Base-by-base conservation (phyloP, 2,113 vertebrate genomes). In the Trematomus loennbergii region DNA sequence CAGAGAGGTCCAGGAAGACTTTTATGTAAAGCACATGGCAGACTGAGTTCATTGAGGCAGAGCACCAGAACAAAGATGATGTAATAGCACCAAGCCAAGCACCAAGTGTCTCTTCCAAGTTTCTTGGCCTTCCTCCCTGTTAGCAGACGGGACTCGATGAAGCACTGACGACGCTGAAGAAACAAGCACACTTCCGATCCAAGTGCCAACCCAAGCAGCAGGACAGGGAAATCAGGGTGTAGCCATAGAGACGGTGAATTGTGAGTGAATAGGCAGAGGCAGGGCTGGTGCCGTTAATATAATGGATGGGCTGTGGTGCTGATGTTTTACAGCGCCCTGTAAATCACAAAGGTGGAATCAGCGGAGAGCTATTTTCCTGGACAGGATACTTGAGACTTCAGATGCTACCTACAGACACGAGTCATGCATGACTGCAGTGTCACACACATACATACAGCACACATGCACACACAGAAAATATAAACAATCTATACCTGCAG, bases 401-500 rank as follows among this genome's bases (percentile, higher is more conserved):
- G 81, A 93, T 91, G 90, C 91, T 93, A 92, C 91, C 92, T 92
- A 91, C 88, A 81, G 82, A 82, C 87, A 66, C 80, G 84, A 72
- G 85, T 84, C 66, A 0, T 33, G 74, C 55, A 48, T 49, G 84
- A 61, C 87, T 90, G 81, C 10, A 48, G 89, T 85, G 88, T 83
- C 20, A 72, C 60, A 74, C 50, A 67, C 40, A 85, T 65, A 73
- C 40, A 59, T 20, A 74, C 9, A 57, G 55, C 29, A 75, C 59
- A 82, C 63, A 58, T 12, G 50, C 53, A 82, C 40, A 83, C 81
- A 76, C 66, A 72, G 43, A 22, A 40, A 81, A 87, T 61, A 55
- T 62, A 67, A 81, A 89, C 75, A 74, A 72, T 81, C 50, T 71
- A 79, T 50, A 78, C 50, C 52, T 78, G 84, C 78, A 85, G 77